A percentile compares a stretch with the other conserved stretches of the same genome.
Conservation (phyloP, 2,888 invertebrate species). For the Leucophenga montana region DNA sequence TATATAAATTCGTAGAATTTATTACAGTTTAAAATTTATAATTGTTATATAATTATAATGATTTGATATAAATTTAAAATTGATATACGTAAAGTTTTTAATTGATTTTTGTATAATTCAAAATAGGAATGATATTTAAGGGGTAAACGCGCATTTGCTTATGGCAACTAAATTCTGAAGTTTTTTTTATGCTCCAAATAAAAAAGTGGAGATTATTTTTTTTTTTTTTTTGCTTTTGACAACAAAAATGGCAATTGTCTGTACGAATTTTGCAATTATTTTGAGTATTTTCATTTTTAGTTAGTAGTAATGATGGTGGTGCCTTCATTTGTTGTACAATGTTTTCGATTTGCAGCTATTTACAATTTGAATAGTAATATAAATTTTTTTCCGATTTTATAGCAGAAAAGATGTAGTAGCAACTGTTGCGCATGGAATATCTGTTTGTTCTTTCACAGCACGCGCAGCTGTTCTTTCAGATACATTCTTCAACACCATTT, state of each 20-base stretch:
- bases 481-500: background rate
- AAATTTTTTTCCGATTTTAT: background rate
- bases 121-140: too few relatives aligned
- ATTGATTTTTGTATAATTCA: too few relatives aligned
- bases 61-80: background rate
- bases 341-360: background rate
- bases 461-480: background rate
- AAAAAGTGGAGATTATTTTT: too few relatives aligned
- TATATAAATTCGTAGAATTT: background rate
- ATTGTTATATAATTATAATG: too few relatives aligned
- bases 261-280: too few relatives aligned
- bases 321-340: too few relatives aligned
- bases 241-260: background rate
- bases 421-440: constrained; percentile 15
- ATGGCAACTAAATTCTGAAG: constrained; percentile 13
- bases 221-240: background rate
- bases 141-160: constrained; percentile 1
- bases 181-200: too few relatives aligned
- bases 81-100: background rate
- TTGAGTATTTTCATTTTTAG: background rate
- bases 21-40: background rate
- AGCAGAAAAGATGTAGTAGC: background rate
- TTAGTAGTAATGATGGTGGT: background rate
- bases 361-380: background rate
- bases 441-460: background rate